phyloP scores from a whole-genome alignment of 2,888 invertebrate genomes.

The Idaea dimidiata region DNA sequence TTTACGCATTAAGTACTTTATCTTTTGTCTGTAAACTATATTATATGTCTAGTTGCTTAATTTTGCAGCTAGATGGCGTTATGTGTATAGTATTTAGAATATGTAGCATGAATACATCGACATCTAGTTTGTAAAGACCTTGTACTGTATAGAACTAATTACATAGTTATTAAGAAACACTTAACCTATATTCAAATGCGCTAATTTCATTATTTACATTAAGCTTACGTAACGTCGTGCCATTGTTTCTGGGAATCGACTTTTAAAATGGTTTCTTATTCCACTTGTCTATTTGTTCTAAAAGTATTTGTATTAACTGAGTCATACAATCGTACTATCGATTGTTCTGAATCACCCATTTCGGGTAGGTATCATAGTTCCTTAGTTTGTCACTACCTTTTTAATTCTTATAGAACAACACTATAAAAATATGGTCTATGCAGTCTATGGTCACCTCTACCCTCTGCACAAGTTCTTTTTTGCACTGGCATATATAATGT shows the following conservation, averaged over 20 bases:
- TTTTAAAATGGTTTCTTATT: slow-evolving; percentile 19
- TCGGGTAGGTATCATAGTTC: slow-evolving; percentile 28
- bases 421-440: no score
- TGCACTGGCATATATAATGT: no score
- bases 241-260: slow-evolving; percentile 46
- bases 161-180: slow-evolving; percentile 71
- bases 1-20: no score
- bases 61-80: no score
- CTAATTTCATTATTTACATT: slow-evolving; percentile 53
- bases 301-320: slow-evolving; percentile 12
- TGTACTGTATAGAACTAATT: slow-evolving; percentile 60
- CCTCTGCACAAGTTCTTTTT: no score
- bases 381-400: background rate
- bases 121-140: slow-evolving; percentile 53
- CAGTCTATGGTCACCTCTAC: no score
- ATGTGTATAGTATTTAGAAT: slow-evolving; percentile 16
- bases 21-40: no score
- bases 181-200: slow-evolving; percentile 69
- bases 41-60: no score
- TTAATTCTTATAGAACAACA: no score
- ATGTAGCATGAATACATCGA: slow-evolving; percentile 16
- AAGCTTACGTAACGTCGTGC: slow-evolving; percentile 46
- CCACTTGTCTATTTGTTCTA: background rate
- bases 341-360: slow-evolving; percentile 22
- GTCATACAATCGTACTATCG: slow-evolving; percentile 12